Base-by-base conservation (phyloP, 2,797 vertebrate genomes). In the Chelidonichthys spinosus region DNA sequence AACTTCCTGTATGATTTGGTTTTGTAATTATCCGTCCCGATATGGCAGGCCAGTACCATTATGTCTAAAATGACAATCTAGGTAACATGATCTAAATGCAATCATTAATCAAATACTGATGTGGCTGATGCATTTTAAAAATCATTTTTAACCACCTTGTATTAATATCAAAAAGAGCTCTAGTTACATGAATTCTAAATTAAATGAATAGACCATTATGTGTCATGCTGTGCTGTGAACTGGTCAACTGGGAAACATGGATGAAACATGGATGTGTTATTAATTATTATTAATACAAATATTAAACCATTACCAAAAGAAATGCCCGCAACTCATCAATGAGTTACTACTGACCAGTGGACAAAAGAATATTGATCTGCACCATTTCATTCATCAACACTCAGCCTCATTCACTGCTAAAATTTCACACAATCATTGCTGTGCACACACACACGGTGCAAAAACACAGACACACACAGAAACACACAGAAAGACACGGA, bases 291-390 rank as follows among this genome's bases (percentile, higher is more conserved):
- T 25, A 25, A 25, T 25, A 25, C 1, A 25, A 25, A 25, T 25
- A 25, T 25, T 25, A 39, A 44, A 43, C n/a, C 32, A 25, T 11
- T 1, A 32, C 5, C 36, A 63, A 18, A 71, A 5, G 25, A 47
- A 47, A 50, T 18, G 25, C 7, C 47, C n/a, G 47, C n/a, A 50
- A 17, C 50, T 69, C 55, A 60, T 39, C 4, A 65, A 40, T 17
- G 33, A 68, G 67, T 37, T 69, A 62, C 73, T 33, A 71, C 62
- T 40, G 53, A 72, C 40, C 43, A 63, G 71, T 40, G 70, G 65
- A 65, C 63, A 68, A 37, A 6, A 39, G 37, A 61, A 52, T 74
- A 86, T 84, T 52, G 71, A 78, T 82, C 62, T 39, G 40, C 62
- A 25, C 52, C 17, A 47, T 69, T 84, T 71, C 69, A 74, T 76